Percentiles rank a stretch among this genome's conserved stretches.
phyloP scores from a whole-genome alignment of 2,113 vertebrate species.

The Orcinus orca region DNA sequence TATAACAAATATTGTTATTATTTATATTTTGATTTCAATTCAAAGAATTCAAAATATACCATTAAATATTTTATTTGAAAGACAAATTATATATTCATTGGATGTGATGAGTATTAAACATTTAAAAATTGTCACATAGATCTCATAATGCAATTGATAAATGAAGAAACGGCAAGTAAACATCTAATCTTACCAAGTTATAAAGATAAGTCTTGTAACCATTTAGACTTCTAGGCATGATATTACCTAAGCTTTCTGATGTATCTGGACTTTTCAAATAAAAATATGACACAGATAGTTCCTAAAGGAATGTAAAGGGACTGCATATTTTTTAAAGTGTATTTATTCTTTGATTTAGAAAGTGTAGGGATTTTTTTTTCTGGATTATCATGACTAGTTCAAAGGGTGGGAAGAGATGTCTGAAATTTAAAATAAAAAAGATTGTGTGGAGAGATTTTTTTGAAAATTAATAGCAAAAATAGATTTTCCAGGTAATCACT shows the following conservation, averaged over 20 bases:
- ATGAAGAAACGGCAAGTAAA: neutral
- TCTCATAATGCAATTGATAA: neutral
- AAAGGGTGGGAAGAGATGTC: neutral
- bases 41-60: neutral
- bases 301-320: neutral
- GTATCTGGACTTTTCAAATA: constrained; percentile 4
- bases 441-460: neutral
- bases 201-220: neutral
- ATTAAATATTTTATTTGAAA: constrained; percentile 2
- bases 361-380: neutral
- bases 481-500: neutral
- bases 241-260: neutral
- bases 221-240: neutral
- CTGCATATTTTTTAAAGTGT: neutral
- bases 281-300: neutral
- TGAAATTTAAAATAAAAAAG: neutral
- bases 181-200: neutral
- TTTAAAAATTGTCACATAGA: neutral
- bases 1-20: neutral
- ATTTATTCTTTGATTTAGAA: neutral
- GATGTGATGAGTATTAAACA: neutral
- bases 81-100: neutral
- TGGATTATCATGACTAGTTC: neutral
- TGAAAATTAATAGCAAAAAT: neutral
- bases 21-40: neutral